Conservation (phyloP, 1,140 invertebrate species). For the Zelostemma sp. region DNA sequence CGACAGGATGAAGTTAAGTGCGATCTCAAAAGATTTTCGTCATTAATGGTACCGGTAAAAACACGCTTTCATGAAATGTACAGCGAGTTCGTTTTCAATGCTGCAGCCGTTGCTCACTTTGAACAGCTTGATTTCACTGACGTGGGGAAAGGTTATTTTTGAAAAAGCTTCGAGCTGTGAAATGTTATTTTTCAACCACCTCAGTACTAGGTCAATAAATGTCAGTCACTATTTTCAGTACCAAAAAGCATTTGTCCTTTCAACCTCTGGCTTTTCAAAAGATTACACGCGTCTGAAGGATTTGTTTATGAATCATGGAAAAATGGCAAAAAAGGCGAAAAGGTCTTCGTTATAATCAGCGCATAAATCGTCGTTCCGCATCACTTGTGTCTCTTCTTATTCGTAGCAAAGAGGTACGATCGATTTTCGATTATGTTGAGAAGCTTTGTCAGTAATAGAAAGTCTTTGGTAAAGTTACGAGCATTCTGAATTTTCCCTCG, state of each 20-base stretch:
- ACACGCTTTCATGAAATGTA: slow-evolving; percentile 20
- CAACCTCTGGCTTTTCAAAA: no score
- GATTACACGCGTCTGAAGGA: no score
- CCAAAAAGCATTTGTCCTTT: neutral
- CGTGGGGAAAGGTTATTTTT: neutral
- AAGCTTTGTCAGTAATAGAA: slow-evolving; percentile 55
- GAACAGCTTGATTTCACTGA: no score
- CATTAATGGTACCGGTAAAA: slow-evolving; percentile 34
- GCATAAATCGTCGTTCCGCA: slow-evolving; percentile 50
- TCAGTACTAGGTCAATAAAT: slow-evolving; percentile 11
- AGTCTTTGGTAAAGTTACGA: slow-evolving; percentile 48
- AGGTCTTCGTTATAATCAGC: slow-evolving; percentile 44
- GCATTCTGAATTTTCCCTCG: slow-evolving; percentile 10
- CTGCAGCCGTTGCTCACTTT: neutral
- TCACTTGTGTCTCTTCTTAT: slow-evolving; percentile 42
- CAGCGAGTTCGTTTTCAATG: neutral
- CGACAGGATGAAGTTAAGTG: slow-evolving; percentile 25
- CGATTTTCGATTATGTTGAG: slow-evolving; percentile 58
- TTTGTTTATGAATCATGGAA: no score
- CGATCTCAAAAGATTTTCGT: slow-evolving; percentile 35
- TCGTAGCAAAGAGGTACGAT: slow-evolving; percentile 32
- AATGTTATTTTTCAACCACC: neutral
- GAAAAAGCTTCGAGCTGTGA: neutral
- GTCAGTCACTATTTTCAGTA: slow-evolving; percentile 13
- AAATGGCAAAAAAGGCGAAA: slow-evolving; percentile 4